Base-by-base conservation (phyloP, 2,113 vertebrate genomes). In the Syngnathoides biaculeatus region DNA sequence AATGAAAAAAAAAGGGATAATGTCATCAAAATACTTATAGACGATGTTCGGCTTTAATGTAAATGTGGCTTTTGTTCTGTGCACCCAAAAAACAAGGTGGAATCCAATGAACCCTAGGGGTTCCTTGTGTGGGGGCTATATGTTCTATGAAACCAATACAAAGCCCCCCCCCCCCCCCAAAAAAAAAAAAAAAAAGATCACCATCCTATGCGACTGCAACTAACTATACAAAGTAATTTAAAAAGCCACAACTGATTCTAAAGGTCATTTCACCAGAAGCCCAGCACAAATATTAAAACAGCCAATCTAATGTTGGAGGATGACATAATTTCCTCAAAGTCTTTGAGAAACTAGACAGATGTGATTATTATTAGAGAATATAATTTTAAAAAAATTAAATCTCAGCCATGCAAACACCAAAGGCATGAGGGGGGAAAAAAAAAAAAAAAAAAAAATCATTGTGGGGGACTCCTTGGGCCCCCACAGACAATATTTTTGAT, bases 311-410 rank as follows among this genome's bases (percentile, higher is more conserved):
- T 62, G 30, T 24, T 70, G 64, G 64, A 56, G 79, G 70, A 73
- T 45, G 14, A 48, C n/a, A 27, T 64, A 19, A 12, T 35, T 59
- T 65, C 12, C 59, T 62, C 40, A 76, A 77, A 83, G n/a, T 78
- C 71, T 64, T 74, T 61, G 58, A 69, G 72, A 72, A 67, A 69
- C 69, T 55, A 67, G 43, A 50, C 60, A 60, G 68, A 56, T 65
- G 56, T 47, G 53, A 64, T 81, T 80, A 81, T 68, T 71, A 68
- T 75, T 57, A 75, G 48, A 61, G 67, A 80, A 75, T 20, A 9
- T 74, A 71, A 87, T 79, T 79, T 81, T 55, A 69, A 58, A 59
- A 47, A 65, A 56, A 55, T n/a, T n/a, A n/a, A n/a, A n/a, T n/a
- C n/a, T n/a, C n/a, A n/a, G n/a, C n/a, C n/a, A n/a, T n/a, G n/a